phyloP scores from a whole-genome alignment of 2,797 vertebrate species.

The Gallinago nigripennis region DNA sequence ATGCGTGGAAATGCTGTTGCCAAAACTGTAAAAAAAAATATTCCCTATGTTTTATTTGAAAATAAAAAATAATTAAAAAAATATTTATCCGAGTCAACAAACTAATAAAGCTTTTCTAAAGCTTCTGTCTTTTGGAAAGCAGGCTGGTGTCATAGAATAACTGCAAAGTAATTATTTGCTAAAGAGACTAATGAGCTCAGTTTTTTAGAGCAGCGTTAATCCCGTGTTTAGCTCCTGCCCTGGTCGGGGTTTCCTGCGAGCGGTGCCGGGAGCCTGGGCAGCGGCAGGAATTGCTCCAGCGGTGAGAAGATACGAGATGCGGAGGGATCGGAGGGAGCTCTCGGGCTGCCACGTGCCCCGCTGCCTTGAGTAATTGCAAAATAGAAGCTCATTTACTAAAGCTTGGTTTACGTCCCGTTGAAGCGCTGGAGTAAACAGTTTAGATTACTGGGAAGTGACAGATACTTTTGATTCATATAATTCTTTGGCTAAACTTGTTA shows the following conservation, averaged over 20 bases:
- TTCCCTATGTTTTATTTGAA: not conserved
- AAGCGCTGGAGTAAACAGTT: conserved; percentile 3
- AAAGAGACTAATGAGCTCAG: conserved; percentile 58
- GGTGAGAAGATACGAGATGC: not conserved
- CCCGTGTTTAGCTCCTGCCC: not conserved
- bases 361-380: not conserved
- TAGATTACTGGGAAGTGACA: conserved; percentile 29
- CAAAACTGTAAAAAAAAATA: not conserved
- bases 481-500: conserved; percentile 2
- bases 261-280: not conserved
- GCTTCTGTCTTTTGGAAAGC: not conserved
- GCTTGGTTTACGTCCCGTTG: not conserved
- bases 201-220: conserved; percentile 31
- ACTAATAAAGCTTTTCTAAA: conserved; percentile 12
- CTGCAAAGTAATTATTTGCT: conserved; percentile 51
- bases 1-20: not conserved
- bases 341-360: not conserved
- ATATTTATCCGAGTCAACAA: not conserved
- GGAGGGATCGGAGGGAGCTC: not conserved
- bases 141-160: conserved; percentile 23
- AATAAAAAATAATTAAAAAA: not conserved
- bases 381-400: not conserved
- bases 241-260: not conserved
- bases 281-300: not conserved
- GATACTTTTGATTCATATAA: not conserved